Evolutionary conservation across 1,140 invertebrate genomes (phyloP), one percentile per base, ranked within the genome.

Genomic region (Drosophila ohnishii): DNA sequence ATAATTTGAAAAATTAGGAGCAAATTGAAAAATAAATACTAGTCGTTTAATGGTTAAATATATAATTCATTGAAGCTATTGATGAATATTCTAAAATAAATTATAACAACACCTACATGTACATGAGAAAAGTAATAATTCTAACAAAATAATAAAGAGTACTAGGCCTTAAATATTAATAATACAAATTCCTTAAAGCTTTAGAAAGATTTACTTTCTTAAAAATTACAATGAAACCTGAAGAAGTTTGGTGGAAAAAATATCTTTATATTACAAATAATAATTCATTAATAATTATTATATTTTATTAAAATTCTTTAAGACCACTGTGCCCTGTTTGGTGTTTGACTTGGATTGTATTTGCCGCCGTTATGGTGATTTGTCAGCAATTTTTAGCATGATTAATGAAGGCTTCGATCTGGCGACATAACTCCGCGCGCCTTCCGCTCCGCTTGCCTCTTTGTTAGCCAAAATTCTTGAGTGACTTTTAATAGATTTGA

Each of bases 351-450:
- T 14, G 13, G 32, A 51, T 71, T 75, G 60, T 57, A 53, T 69
- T 56, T 28, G 73, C 58, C 75, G 59, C 76, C 76, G 83, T 87
- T 87, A 80, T 87, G 75, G 73, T 78, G 61, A 87, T 87, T 87
- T 87, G 83, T 87, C 83, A 87, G 83, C 84, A 78, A 70, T 80
- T 71, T 80, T 80, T 56, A 78, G 57, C 75, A 76, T 88, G 84
- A 88, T 88, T 88, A 88, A 88, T 88, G 84, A 84, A 84, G 62
- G 75, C 58, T 73, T 78, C 76, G 47, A 79, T 60, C 72, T 77
- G 79, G 79, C 79, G 79, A 83, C 83, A 79, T 58, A 80, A 60
- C 56, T 19, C 45, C 44, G 44, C 32, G n/a, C 14, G 44, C 47
- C 34, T 14, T 30, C 40, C 16, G 13, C 14, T 40, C 14, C 39